Conservation (phyloP, 2,888 invertebrate species). For the Anagyrus pseudococci region DNA sequence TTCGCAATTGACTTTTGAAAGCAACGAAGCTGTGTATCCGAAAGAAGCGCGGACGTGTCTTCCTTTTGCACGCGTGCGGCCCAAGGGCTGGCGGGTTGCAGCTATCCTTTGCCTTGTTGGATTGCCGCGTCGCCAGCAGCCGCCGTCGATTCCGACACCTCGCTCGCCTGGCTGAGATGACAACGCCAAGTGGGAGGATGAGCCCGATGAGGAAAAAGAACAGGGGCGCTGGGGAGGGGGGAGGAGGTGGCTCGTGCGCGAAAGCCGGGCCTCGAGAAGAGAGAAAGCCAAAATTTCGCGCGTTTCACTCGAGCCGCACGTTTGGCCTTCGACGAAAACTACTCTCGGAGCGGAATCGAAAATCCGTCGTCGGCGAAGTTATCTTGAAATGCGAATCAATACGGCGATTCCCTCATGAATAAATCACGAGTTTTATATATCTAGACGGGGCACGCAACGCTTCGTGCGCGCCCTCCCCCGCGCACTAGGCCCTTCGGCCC, state of each 20-base stretch:
- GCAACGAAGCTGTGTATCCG: too few species aligned
- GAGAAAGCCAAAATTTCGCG: slow-evolving; percentile 21
- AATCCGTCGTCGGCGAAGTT: slow-evolving; percentile 34
- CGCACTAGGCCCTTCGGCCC: background rate
- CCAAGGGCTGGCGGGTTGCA: too few species aligned
- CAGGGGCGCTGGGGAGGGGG: background rate
- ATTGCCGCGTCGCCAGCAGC: too few species aligned
- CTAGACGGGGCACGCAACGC: background rate
- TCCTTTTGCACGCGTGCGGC: too few species aligned
- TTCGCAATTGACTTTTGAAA: too few species aligned
- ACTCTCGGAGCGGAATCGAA: slow-evolving; percentile 35
- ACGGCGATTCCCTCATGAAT: slow-evolving; percentile 41
- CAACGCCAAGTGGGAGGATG: too few species aligned
- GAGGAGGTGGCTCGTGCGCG: background rate
- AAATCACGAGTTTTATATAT: slow-evolving; percentile 38
- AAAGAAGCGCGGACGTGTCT: too few species aligned
- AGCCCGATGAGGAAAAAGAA: too few species aligned
- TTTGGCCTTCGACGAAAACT: slow-evolving; percentile 36
- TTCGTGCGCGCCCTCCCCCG: background rate
- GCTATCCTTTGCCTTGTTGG: too few species aligned
- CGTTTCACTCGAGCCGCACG: slow-evolving; percentile 31
- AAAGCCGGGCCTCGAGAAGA: too few species aligned
- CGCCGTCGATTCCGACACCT: too few species aligned
- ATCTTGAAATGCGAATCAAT: slow-evolving; percentile 41
- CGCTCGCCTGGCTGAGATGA: too few species aligned